Evolutionary conservation across 1,140 invertebrate species (phyloP).

Genomic region (Daktulosphaira vitifoliae): DNA sequence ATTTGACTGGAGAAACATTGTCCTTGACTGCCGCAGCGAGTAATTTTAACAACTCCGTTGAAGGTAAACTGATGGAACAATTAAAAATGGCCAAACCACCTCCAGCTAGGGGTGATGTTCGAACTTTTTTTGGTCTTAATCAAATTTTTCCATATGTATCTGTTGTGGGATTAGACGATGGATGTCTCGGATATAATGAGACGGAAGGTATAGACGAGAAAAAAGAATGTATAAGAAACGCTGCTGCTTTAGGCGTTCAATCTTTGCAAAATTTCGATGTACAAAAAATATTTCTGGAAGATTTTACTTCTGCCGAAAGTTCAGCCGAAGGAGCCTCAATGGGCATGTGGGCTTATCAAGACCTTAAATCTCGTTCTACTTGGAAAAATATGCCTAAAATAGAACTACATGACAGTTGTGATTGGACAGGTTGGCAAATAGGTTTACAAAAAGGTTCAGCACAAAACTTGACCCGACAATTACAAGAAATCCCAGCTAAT

Average conservation of each 20-base stretch:
- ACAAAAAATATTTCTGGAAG: conserved; percentile 57
- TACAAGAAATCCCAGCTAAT: conserved; percentile 59
- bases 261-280: conserved; percentile 53
- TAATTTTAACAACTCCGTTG: conserved; percentile 34
- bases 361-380: conserved; percentile 37
- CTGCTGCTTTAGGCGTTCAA: conserved; percentile 56
- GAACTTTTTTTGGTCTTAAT: conserved; percentile 55
- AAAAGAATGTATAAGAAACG: conserved; percentile 55
- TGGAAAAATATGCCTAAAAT: conserved; percentile 13
- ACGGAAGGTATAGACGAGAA: conserved; percentile 59
- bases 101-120: conserved; percentile 50
- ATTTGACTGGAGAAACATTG: too few species aligned
- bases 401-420: conserved; percentile 41
- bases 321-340: conserved; percentile 64
- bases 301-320: conserved; percentile 60
- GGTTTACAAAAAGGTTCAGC: conserved; percentile 51
- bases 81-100: conserved; percentile 27
- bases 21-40: conserved; percentile 1
- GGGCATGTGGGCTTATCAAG: conserved; percentile 56
- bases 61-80: conserved; percentile 31
- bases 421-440: conserved; percentile 49
- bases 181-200: conserved; percentile 50
- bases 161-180: conserved; percentile 61
- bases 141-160: conserved; percentile 54
- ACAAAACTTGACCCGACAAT: conserved; percentile 53